Evolutionary conservation across 2,888 invertebrate genomes (phyloP), one percentile per base, ranked within the genome.

Genomic region (Baccha elongata): DNA sequence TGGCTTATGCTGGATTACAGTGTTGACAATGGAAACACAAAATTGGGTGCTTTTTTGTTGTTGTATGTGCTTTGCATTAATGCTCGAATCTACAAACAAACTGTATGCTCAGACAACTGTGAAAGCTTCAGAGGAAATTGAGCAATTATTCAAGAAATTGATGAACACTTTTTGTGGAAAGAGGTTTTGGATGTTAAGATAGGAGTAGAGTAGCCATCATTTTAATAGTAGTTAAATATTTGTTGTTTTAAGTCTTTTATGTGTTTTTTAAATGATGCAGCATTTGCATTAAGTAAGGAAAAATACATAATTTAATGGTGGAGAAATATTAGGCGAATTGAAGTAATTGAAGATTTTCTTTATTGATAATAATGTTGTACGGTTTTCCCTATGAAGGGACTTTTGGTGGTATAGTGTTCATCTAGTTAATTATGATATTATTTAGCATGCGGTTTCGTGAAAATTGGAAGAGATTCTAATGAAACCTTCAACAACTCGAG

Each of bases 71-170:
- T 40, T 23, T 19, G 32, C 19, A 44, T 44, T 44, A 60, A 60
- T 60, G 19, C 44, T 23, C n/a, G 48, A 23, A 10, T 26, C 4
- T 3, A 42, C 17, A 17, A 29, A 8, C 5, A 44, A 42, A 15
- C 23, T 44, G 15, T 17, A 42, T 11, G 11, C 35, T 35, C 21
- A n/a, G 29, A 32, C 19, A 35, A 40, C 29, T 60, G 15, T n/a
- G 58, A 17, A 17, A 60, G 42, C 26, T 44, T 44, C 3, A 17
- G 23, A 26, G 44, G 60, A 60, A 44, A 60, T 44, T 60, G 60
- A 60, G 60, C 60, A 60, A 60, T 60, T 42, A 60, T 60, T 60
- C 60, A 44, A 42, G 44, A 60, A 44, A 44, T 60, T 44, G 44
- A 44, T 26, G 29, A 60, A 60, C 42, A 15, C n/a, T 17, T 26